A percentile compares a stretch with the other conserved stretches of the same genome.
These are phyloP conservation scores for Lethenteron reissneri DNA, from an alignment of 2,113 vertebrate species.

Conservation along the genomic window DNA sequence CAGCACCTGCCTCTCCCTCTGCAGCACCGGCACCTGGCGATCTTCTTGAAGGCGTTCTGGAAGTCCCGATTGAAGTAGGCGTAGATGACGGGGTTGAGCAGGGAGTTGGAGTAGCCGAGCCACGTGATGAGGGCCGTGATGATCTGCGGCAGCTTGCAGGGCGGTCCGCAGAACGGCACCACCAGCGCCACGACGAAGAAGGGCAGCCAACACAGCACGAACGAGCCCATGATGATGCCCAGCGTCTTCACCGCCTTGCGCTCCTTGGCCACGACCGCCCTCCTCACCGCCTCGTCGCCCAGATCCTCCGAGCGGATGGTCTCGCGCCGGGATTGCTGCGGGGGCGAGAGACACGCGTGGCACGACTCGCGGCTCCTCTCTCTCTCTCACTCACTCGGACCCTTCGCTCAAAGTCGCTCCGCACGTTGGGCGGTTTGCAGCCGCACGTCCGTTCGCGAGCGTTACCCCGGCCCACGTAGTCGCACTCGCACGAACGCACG, in stretches of 20 bases:
- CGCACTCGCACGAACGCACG: too few species aligned
- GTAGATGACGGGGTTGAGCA: constrained; percentile 89
- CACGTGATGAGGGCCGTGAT: constrained; percentile 72
- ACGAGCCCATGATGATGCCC: constrained; percentile 94
- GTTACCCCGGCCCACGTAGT: too few species aligned
- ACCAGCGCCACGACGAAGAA: constrained; percentile 91
- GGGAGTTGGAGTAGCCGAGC: constrained; percentile 91
- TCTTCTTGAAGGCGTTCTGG: constrained; percentile 94
- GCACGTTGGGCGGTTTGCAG: too few species aligned
- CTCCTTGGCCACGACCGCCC: constrained; percentile 64
- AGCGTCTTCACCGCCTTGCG: constrained; percentile 84
- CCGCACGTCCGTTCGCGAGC: too few species aligned
- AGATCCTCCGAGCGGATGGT: too few species aligned
- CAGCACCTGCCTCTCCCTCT: constrained; percentile 19
- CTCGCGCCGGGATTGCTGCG: too few species aligned
- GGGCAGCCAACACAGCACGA: constrained; percentile 92
- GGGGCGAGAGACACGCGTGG: too few species aligned
- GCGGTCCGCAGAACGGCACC: constrained; percentile 59
- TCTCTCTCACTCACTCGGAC: too few species aligned
- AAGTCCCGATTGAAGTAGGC: constrained; percentile 99
- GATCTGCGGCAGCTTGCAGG: constrained; percentile 64
- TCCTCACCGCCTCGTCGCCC: constrained; percentile 18
- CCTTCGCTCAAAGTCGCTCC: too few species aligned
- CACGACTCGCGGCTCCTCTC: too few species aligned
- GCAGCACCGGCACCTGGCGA: constrained; percentile 78